Evolutionary conservation across 1,140 invertebrate genomes (phyloP).

Genomic region (Tetramorium parvispinum): DNA sequence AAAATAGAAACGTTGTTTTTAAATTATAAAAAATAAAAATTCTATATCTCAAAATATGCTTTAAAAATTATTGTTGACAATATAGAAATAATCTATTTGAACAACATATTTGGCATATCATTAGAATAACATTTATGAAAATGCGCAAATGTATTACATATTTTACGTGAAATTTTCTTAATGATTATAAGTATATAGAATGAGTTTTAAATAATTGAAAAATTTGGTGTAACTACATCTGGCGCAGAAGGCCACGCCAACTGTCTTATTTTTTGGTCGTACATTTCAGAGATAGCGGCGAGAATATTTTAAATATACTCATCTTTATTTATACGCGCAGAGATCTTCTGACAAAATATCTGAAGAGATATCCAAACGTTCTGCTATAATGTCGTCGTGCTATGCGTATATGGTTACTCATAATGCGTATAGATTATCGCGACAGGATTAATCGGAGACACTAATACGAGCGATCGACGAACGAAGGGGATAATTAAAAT

Average conservation of each 20-base stretch:
- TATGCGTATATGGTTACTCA: neutral
- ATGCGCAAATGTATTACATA: neutral
- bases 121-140: neutral
- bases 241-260: neutral
- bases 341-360: conserved; percentile 15
- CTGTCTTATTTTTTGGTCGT: neutral
- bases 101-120: neutral
- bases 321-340: conserved; percentile 30
- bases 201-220: neutral
- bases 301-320: neutral
- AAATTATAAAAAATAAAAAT: neutral
- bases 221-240: neutral
- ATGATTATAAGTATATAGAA: neutral
- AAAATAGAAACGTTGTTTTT: neutral
- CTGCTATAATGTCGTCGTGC: neutral
- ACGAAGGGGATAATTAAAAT: conserved; percentile 59
- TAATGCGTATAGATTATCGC: conserved; percentile 43
- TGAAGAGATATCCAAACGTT: conserved; percentile 14
- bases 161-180: neutral
- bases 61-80: neutral
- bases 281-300: conserved; percentile 26
- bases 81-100: neutral
- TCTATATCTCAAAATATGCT: neutral
- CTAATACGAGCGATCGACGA: conserved; percentile 14
- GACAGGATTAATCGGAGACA: conserved; percentile 30